Evolutionary conservation across 2,797 vertebrate genomes (phyloP).

Genomic region (Rhabdophis nuchalis): DNA sequence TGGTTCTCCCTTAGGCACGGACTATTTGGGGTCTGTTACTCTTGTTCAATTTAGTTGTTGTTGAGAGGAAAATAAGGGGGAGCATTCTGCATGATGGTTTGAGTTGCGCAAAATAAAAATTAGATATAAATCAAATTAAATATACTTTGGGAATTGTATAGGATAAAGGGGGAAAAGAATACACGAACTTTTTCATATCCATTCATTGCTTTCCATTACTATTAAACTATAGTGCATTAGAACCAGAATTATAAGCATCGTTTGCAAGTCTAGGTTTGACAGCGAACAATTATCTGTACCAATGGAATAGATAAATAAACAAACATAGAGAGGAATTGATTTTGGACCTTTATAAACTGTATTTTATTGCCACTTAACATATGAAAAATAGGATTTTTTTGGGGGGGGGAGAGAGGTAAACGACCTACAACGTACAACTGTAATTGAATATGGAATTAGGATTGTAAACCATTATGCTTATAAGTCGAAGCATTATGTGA

Average conservation of each 20-base stretch:
- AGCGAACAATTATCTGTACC: not conserved
- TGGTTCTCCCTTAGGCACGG: not conserved
- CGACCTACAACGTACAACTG: not conserved
- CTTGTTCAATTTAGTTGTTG: not conserved
- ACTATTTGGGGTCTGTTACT: not conserved
- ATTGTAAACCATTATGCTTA: not conserved
- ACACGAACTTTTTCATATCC: not conserved
- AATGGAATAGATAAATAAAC: not conserved
- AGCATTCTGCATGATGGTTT: not conserved
- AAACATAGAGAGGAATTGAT: not conserved
- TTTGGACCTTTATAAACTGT: not conserved
- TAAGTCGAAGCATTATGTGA: not conserved
- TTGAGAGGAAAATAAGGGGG: not conserved
- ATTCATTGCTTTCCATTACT: not conserved
- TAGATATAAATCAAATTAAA: not conserved
- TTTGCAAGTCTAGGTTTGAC: not conserved
- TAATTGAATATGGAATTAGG: not conserved
- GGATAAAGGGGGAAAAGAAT: not conserved
- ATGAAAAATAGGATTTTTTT: not conserved
- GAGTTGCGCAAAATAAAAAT: not conserved
- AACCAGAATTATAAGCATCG: not conserved
- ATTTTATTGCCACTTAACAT: not conserved
- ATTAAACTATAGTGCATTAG: not conserved
- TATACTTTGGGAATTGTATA: not conserved
- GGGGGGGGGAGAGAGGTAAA: not conserved